Base-by-base conservation (phyloP, 64 coral and sea anemone species). In the Exaiptasia diaphana region DNA sequence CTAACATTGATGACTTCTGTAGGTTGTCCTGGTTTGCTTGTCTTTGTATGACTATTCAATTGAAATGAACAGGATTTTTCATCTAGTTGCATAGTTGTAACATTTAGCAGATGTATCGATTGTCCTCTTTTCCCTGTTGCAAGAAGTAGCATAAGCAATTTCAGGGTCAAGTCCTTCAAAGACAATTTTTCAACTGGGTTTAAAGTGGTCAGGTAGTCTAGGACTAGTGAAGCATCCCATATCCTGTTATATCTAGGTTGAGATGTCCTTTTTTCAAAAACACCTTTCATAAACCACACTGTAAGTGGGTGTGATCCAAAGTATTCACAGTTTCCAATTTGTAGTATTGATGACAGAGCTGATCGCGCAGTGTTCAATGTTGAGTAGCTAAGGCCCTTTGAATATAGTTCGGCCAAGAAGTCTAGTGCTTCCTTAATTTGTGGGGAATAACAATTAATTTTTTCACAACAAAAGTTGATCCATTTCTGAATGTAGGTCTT, bases 251-350 rank as follows among this genome's bases (percentile, higher is more conserved):
- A 86, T 40, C 73, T 29, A 35, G 83, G 73, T 65, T 67, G 54
- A 34, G 83, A 56, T 86, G 56, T n/a, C 43, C 71, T 29, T 62
- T 74, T 53, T 75, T 85, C 53, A 62, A 73, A 85, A 39, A 85
- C 50, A 18, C 68, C 82, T 85, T 75, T 75, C 68, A 85, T 73
- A 85, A 85, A 85, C 22, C 70, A 54, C 48, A 73, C 58, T 59
- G 58, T 64, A 23, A 75, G 34, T 31, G 62, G 68, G 38, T 85
- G 68, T 23, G 70, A 74, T n/a, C 68, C 82, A 85, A 85, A 74
- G 22, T 24, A 53, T 53, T 44, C 43, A 59, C 67, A 73, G 67
- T 50, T 12, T 21, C 73, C 31, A 15, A 83, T 73, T 8, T 31
- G 37, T 49, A 76, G 43, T n/a, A 86, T 86, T 50, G 56, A 86